A percentile compares a stretch with the other conserved stretches of the same genome.
Evolutionary conservation across 2,888 invertebrate species (phyloP).

Genomic region (Chymomyza amoena): DNA sequence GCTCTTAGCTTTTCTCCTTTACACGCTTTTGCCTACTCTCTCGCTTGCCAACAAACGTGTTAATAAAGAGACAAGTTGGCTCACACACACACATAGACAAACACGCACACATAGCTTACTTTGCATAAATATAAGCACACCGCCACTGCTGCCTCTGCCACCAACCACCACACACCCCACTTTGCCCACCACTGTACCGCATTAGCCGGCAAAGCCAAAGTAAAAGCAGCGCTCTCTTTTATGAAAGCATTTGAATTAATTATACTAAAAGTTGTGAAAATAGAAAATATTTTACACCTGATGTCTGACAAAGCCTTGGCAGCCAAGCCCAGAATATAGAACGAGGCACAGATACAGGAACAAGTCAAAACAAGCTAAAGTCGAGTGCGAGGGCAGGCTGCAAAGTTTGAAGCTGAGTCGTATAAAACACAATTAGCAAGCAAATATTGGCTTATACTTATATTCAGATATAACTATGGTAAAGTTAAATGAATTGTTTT

Average conservation of each 20-base stretch:
- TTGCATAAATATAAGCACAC: conserved; percentile 32
- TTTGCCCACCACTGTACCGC: background rate
- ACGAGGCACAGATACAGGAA: background rate
- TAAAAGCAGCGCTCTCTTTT: conserved; percentile 19
- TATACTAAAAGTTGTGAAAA: conserved; percentile 69
- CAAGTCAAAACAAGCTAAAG: background rate
- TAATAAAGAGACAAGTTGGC: conserved; percentile 28
- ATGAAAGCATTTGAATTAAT: conserved; percentile 66
- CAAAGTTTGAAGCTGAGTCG: background rate
- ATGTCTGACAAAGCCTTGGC: conserved; percentile 15
- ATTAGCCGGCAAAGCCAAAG: background rate
- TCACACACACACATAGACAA: conserved; percentile 1
- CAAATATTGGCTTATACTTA: too few relatives aligned
- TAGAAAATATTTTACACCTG: conserved; percentile 70
- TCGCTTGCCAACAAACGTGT: conserved; percentile 26
- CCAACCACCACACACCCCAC: too few relatives aligned
- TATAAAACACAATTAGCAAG: too few relatives aligned
- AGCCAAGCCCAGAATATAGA: conserved; percentile 6
- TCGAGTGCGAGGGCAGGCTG: too few relatives aligned
- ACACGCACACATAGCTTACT: conserved; percentile 14
- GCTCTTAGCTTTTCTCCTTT: background rate
- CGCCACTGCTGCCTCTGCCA: background rate
- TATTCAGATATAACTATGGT: too few relatives aligned
- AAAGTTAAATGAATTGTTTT: too few relatives aligned
- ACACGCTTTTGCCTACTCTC: background rate